These are phyloP conservation scores for Anthophora plumipes DNA, from an alignment of 2,888 invertebrate species.

Conservation along the genomic window DNA sequence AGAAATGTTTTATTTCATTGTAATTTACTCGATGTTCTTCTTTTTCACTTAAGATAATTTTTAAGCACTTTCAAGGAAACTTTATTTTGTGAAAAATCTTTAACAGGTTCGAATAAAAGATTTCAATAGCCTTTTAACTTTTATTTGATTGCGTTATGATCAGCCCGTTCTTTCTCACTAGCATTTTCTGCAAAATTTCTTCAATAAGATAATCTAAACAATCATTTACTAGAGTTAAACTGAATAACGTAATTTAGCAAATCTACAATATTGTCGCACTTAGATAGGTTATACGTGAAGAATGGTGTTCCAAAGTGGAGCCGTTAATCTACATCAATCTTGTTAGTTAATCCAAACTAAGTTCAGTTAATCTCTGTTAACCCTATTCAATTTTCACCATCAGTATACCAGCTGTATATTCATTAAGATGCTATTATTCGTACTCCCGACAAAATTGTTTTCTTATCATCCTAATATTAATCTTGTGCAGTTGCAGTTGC, in stretches of 20 bases:
- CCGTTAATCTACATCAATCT: not conserved
- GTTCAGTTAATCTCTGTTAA: conserved; percentile 1
- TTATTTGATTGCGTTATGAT: too few relatives aligned
- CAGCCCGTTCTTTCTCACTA: too few relatives aligned
- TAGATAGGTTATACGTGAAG: not conserved
- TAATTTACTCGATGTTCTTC: too few relatives aligned
- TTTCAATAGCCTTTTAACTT: too few relatives aligned
- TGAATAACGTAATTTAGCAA: not conserved
- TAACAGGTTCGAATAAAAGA: too few relatives aligned
- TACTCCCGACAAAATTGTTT: not conserved
- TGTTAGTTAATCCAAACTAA: not conserved
- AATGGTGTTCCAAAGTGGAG: not conserved
- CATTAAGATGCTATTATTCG: not conserved
- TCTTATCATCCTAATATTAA: not conserved
- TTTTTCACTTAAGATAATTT: too few relatives aligned
- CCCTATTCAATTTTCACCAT: not conserved
- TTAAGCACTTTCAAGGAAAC: too few relatives aligned
- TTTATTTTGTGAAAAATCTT: too few relatives aligned
- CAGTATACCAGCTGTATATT: not conserved
- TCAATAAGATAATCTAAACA: not conserved
- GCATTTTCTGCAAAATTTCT: too few relatives aligned
- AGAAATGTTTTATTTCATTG: too few relatives aligned
- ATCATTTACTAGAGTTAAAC: not conserved
- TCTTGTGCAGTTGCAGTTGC: not conserved
- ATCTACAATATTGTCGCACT: not conserved